Conservation (phyloP, 2,797 vertebrate genomes). For the Esox masquinongy region DNA sequence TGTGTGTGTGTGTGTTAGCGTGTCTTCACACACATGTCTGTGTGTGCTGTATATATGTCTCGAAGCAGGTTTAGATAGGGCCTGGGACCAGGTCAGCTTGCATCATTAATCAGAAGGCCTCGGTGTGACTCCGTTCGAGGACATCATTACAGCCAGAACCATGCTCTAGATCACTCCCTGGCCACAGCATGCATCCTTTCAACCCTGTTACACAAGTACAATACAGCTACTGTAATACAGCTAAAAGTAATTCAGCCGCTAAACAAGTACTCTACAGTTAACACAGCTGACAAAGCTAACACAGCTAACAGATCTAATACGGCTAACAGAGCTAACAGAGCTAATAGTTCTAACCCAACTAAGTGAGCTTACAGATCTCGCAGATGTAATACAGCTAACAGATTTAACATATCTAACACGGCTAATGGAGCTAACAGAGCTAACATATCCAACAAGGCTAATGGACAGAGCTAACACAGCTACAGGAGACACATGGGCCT, state of each 20-base stretch:
- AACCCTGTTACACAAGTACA: slow-evolving; percentile 22
- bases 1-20: slow-evolving; percentile 40
- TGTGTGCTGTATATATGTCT: slow-evolving; percentile 55
- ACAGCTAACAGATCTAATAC: too few relatives aligned
- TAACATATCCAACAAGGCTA: background rate
- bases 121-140: slow-evolving; percentile 83
- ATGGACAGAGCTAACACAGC: background rate
- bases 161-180: slow-evolving; percentile 88
- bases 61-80: slow-evolving; percentile 88
- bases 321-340: too few relatives aligned
- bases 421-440: too few relatives aligned
- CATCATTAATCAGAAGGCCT: slow-evolving; percentile 90
- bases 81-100: slow-evolving; percentile 86
- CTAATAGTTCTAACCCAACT: too few relatives aligned
- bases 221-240: slow-evolving; percentile 9
- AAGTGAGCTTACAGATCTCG: too few relatives aligned
- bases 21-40: slow-evolving; percentile 20
- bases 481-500: slow-evolving; percentile 14
- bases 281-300: too few relatives aligned
- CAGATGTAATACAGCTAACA: too few relatives aligned
- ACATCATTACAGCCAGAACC: slow-evolving; percentile 95
- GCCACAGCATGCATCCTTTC: slow-evolving; percentile 50
- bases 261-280: too few relatives aligned
- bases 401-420: too few relatives aligned
- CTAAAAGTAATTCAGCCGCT: background rate